Percentiles rank a stretch among this genome's conserved stretches.
These are phyloP conservation scores for Amniataba percoides DNA, from an alignment of 2,797 vertebrate species.

Conservation along the genomic window DNA sequence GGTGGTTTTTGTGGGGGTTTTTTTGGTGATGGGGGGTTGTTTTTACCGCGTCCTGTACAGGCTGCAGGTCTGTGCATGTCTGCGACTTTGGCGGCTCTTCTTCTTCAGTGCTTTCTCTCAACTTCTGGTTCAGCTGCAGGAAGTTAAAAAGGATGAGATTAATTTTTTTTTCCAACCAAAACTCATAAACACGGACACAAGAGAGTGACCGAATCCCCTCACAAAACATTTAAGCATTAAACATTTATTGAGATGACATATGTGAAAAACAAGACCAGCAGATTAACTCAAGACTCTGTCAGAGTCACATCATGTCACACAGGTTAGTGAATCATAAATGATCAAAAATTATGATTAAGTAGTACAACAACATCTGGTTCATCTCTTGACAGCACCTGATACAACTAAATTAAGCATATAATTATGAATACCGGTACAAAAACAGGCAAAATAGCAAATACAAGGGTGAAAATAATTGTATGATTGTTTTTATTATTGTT, in stretches of 20 bases:
- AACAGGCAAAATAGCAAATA: too few species aligned
- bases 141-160: background rate
- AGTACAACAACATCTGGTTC: background rate
- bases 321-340: background rate
- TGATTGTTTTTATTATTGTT: too few species aligned
- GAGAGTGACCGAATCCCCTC: background rate
- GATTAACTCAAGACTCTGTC: background rate
- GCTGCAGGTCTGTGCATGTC: constrained; percentile 80
- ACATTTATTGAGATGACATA: background rate
- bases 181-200: background rate
- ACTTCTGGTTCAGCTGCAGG: constrained; percentile 86
- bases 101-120: constrained; percentile 88
- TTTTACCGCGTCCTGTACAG: constrained; percentile 84
- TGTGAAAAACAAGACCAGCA: background rate
- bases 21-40: too few species aligned
- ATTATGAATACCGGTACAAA: too few species aligned
- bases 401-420: background rate
- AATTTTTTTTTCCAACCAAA: background rate
- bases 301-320: background rate
- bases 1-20: background rate
- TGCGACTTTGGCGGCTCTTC: constrained; percentile 82
- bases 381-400: background rate
- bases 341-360: background rate
- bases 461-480: too few species aligned
- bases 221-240: background rate